Evolutionary conservation across 2,888 invertebrate genomes (phyloP).

Genomic region (Diachrysia chrysitis): DNA sequence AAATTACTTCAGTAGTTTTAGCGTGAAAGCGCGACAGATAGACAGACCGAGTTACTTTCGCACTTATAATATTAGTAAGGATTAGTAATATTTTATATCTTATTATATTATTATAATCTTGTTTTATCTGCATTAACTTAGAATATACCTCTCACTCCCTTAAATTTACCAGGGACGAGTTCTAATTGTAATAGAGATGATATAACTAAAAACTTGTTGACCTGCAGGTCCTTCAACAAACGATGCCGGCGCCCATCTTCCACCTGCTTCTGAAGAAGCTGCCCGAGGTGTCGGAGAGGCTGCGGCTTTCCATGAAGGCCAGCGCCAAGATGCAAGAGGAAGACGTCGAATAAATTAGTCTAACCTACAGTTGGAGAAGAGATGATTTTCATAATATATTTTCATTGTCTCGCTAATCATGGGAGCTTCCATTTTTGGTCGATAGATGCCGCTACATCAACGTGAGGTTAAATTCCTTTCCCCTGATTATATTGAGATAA

Average conservation of each 20-base stretch:
- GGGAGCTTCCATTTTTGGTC: conserved; percentile 49
- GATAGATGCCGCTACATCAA: conserved; percentile 42
- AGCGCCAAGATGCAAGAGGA: conserved; percentile 81
- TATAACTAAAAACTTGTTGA: conserved; percentile 8
- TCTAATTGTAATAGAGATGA: background rate
- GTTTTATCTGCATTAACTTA: too few relatives aligned
- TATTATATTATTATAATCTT: too few relatives aligned
- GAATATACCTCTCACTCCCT: too few relatives aligned
- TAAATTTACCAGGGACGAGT: too few relatives aligned
- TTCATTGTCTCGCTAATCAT: conserved; percentile 53
- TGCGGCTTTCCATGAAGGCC: conserved; percentile 81
- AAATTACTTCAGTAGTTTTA: too few relatives aligned
- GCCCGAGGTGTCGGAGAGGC: conserved; percentile 90
- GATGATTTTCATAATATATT: conserved; percentile 50
- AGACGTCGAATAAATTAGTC: conserved; percentile 80
- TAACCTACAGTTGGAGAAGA: conserved; percentile 46
- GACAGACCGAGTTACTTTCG: too few relatives aligned
- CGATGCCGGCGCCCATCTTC: conserved; percentile 98
- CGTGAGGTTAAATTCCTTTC: conserved; percentile 33
- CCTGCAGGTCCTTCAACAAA: conserved; percentile 95
- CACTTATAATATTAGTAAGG: too few relatives aligned
- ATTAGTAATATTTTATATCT: too few relatives aligned
- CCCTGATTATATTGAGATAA: conserved; percentile 36
- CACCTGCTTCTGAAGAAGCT: conserved; percentile 95
- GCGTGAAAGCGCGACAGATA: too few relatives aligned